phyloP scores from a whole-genome alignment of 2,113 vertebrate species.

The Gnathonemus echidnorhynchus region DNA sequence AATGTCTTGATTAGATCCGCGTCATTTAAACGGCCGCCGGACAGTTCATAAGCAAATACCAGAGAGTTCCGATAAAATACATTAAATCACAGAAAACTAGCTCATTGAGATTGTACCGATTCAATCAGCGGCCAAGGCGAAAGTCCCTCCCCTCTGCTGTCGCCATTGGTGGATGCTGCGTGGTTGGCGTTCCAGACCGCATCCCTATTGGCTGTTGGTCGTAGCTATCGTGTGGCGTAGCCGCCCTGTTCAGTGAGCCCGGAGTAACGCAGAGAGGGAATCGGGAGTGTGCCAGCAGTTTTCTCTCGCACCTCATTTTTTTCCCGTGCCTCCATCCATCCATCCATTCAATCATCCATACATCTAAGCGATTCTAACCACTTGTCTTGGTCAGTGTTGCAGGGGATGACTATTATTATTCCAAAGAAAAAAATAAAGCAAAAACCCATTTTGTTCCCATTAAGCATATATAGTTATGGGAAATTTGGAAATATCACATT shows the following conservation, averaged over 20 bases:
- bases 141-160: conserved; percentile 35
- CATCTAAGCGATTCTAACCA: neutral
- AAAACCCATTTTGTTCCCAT: neutral
- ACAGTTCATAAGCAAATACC: neutral
- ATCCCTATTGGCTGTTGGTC: conserved; percentile 36
- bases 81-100: conserved; percentile 32
- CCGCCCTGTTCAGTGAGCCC: neutral
- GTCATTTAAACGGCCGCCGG: neutral
- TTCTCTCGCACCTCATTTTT: neutral
- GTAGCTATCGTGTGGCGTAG: conserved; percentile 17
- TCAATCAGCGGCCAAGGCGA: conserved; percentile 37
- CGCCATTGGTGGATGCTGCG: conserved; percentile 34
- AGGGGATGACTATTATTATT: neutral
- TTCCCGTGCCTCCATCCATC: neutral
- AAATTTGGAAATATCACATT: neutral
- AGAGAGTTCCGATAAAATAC: neutral
- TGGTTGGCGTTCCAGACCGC: neutral
- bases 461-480: neutral
- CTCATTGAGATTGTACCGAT: conserved; percentile 45
- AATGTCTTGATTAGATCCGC: neutral
- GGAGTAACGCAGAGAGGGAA: conserved; percentile 23
- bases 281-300: neutral
- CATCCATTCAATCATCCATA: neutral
- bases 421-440: neutral
- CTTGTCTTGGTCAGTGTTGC: neutral